These are phyloP conservation scores for Boulengeromyrus knoepffleri DNA, from an alignment of 2,113 vertebrate species.

Conservation along the genomic window DNA sequence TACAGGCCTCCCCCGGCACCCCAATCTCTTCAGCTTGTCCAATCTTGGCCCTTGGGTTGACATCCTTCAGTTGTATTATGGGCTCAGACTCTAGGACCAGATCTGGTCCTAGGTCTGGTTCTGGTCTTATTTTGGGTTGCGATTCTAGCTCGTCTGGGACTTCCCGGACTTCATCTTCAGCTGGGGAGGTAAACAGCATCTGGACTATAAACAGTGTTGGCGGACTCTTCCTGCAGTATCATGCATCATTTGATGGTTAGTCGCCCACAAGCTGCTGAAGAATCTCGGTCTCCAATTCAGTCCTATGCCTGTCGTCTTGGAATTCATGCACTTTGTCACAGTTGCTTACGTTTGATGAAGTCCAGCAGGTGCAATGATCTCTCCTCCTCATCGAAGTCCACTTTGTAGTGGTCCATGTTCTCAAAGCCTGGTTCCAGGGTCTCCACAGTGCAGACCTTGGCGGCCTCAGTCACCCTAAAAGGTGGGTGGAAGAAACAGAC, in stretches of 20 bases:
- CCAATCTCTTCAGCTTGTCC: constrained; percentile 23
- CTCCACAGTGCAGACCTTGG: constrained; percentile 38
- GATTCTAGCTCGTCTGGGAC: constrained; percentile 37
- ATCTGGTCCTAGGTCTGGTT: constrained; percentile 26
- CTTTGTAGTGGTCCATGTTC: constrained; percentile 53
- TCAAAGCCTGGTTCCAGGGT: constrained; percentile 45
- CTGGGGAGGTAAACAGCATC: constrained; percentile 30
- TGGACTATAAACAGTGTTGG: background rate
- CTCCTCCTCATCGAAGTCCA: constrained; percentile 59
- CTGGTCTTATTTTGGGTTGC: constrained; percentile 27
- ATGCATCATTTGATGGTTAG: background rate
- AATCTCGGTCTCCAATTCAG: background rate
- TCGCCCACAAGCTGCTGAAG: background rate
- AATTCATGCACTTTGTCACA: background rate
- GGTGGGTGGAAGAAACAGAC: background rate
- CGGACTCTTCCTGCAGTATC: background rate
- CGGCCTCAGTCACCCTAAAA: constrained; percentile 49
- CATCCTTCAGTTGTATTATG: constrained; percentile 26
- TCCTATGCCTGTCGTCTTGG: background rate
- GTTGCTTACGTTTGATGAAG: constrained; percentile 54
- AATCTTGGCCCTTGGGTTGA: background rate
- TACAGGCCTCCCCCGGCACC: constrained; percentile 13
- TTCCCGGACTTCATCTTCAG: constrained; percentile 37
- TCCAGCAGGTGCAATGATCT: constrained; percentile 52
- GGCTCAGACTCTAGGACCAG: constrained; percentile 18